phyloP scores from a whole-genome alignment of 1,140 invertebrate genomes.

The Leptopilina boulardi region DNA sequence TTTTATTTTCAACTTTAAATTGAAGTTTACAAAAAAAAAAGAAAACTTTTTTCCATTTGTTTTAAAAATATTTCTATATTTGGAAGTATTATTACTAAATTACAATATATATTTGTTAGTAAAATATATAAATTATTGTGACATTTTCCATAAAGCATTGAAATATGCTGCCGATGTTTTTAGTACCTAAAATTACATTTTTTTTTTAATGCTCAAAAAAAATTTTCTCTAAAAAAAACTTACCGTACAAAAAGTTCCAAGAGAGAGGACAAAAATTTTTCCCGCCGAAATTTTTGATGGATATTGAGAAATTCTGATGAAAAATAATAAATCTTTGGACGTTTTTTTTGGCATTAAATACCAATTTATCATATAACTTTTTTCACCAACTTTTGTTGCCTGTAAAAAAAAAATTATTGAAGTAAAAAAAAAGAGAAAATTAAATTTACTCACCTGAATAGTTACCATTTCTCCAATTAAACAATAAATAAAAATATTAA shows the following conservation, averaged over 20 bases:
- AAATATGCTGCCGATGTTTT: neutral
- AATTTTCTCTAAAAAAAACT: no score
- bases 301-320: constrained; percentile 41
- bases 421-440: no score
- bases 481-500: constrained; percentile 40
- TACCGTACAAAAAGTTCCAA: neutral
- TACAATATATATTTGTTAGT: neutral
- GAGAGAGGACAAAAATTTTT: constrained; percentile 27
- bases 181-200: neutral
- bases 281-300: neutral
- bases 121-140: neutral
- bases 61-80: no score
- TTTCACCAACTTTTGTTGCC: constrained; percentile 50
- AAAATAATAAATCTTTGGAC: constrained; percentile 48
- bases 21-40: no score
- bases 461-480: constrained; percentile 35
- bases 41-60: no score
- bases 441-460: constrained; percentile 19
- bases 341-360: constrained; percentile 51
- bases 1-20: no score
- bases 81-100: no score
- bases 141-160: neutral
- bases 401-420: no score
- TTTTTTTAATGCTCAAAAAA: no score
- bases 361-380: constrained; percentile 57